Percentiles rank a stretch among this genome's conserved stretches.
Conservation (phyloP, 2,113 vertebrate genomes). For the Buteo buteo region DNA sequence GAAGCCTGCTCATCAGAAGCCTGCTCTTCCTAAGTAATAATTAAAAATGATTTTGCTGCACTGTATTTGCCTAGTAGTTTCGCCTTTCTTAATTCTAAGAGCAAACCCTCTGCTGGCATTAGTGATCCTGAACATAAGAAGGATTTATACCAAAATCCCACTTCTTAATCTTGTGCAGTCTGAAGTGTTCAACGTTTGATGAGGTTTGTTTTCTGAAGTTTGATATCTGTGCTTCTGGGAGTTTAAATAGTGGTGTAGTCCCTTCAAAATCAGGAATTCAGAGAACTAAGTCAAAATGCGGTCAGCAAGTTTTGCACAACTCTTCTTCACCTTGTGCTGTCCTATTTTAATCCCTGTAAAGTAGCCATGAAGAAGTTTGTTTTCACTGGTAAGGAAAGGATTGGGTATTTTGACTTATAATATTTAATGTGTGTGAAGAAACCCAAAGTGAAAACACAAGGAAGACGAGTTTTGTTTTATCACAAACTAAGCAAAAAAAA, state of each 20-base stretch:
- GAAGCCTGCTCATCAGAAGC: not conserved
- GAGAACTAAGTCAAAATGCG: not conserved
- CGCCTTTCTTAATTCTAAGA: not conserved
- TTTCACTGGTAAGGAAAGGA: not conserved
- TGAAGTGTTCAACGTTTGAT: not conserved
- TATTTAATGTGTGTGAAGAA: not conserved
- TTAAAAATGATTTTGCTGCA: not conserved
- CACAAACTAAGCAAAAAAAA: not conserved
- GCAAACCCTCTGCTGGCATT: not conserved
- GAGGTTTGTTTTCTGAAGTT: constrained; percentile 36
- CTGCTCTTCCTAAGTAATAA: not conserved
- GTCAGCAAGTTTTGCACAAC: not conserved
- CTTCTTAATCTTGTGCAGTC: not conserved
- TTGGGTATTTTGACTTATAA: not conserved
- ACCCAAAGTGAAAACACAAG: not conserved
- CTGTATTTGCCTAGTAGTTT: constrained; percentile 9
- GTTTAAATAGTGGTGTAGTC: not conserved
- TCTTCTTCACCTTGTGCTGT: not conserved
- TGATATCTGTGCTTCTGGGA: not conserved
- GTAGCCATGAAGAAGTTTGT: not conserved
- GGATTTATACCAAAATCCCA: constrained; percentile 23
- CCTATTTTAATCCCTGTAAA: not conserved
- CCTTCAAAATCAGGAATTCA: not conserved
- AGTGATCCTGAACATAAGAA: not conserved
- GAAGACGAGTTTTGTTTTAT: not conserved